phyloP scores from a whole-genome alignment of 2,888 invertebrate species.

The Machimus rusticus region DNA sequence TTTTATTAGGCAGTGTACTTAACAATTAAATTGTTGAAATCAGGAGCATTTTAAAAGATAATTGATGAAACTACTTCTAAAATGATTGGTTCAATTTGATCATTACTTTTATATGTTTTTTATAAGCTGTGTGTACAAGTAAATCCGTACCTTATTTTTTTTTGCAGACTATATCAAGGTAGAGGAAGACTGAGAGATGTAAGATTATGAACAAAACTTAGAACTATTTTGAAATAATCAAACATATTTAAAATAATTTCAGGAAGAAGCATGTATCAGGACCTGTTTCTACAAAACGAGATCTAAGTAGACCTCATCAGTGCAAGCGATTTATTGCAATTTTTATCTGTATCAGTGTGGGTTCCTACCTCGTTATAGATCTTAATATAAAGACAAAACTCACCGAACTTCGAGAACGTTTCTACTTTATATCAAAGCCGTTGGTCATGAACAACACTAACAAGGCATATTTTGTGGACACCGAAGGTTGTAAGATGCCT shows the following conservation, averaged over 20 bases:
- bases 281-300: not conserved
- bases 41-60: no score
- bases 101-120: no score
- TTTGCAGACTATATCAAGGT: not conserved
- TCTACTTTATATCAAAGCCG: conserved; percentile 57
- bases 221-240: not conserved
- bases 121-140: not conserved
- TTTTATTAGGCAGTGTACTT: no score
- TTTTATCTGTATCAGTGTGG: conserved; percentile 51
- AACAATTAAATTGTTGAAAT: no score
- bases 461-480: conserved; percentile 60
- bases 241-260: not conserved
- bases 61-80: no score
- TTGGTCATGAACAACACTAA: conserved; percentile 51
- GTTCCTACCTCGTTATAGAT: conserved; percentile 60
- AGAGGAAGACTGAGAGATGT: not conserved
- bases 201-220: not conserved
- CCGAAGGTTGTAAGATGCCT: conserved; percentile 62
- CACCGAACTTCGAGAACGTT: conserved; percentile 54
- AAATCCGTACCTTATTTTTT: not conserved
- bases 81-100: no score
- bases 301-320: not conserved
- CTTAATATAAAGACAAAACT: conserved; percentile 59
- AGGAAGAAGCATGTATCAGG: not conserved
- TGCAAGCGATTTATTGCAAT: conserved; percentile 3